phyloP scores from a whole-genome alignment of 2,113 vertebrate genomes.

The Emydura subglobosa region DNA sequence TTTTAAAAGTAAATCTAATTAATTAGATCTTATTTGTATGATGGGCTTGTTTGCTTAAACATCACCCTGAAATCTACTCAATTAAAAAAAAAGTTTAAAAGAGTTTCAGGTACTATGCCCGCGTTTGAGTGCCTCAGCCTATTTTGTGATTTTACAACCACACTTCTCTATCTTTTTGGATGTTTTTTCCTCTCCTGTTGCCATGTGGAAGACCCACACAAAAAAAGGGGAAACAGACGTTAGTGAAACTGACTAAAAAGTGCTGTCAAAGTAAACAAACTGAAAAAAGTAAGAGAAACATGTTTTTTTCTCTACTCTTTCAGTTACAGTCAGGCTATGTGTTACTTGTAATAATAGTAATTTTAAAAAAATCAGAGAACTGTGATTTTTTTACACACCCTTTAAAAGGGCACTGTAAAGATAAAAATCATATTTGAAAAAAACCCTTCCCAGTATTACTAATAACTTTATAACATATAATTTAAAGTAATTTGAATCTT shows the following conservation, averaged over 20 bases:
- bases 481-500: neutral
- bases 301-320: neutral
- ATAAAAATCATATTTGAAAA: neutral
- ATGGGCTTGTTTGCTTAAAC: neutral
- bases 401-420: neutral
- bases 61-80: neutral
- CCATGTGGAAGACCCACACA: neutral
- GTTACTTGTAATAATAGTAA: neutral
- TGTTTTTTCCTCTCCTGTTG: neutral
- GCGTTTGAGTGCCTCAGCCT: neutral
- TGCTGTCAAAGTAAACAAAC: neutral
- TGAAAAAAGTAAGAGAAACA: neutral
- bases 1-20: neutral
- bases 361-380: conserved; percentile 12
- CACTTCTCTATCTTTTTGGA: neutral
- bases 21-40: neutral
- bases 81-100: neutral
- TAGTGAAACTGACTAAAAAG: neutral
- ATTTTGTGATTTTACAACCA: neutral
- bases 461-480: neutral
- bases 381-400: neutral
- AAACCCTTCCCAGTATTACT: neutral
- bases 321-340: neutral
- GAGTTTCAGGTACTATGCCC: neutral
- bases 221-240: neutral